These are phyloP conservation scores for Adelosebastes latens DNA, from an alignment of 2,797 vertebrate genomes.

Conservation along the genomic window DNA sequence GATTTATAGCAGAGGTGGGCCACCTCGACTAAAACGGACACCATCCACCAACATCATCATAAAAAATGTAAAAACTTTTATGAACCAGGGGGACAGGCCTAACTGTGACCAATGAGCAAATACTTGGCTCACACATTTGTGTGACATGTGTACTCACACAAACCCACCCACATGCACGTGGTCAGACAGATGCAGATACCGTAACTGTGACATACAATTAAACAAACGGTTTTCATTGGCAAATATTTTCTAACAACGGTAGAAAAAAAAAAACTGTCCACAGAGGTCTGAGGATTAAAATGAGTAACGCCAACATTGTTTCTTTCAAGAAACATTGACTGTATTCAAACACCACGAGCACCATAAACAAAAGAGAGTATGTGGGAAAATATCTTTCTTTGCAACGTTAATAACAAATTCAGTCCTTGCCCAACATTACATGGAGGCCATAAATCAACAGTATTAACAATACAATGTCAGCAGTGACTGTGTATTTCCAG, in stretches of 20 bases:
- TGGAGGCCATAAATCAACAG: neutral
- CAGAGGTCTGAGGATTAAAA: neutral
- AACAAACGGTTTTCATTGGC: neutral
- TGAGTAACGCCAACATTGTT: neutral
- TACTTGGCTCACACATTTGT: neutral
- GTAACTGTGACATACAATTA: neutral
- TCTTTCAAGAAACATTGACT: neutral
- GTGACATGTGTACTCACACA: neutral
- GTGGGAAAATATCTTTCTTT: neutral
- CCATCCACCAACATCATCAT: neutral
- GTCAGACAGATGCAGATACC: neutral
- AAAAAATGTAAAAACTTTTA: neutral
- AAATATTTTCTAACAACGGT: neutral
- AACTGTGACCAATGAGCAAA: neutral
- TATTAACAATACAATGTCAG: neutral
- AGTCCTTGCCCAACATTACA: neutral
- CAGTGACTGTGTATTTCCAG: neutral
- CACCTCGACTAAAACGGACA: neutral
- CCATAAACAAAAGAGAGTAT: neutral
- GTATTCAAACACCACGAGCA: neutral
- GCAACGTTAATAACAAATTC: neutral
- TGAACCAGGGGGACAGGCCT: too few relatives aligned
- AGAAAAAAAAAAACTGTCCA: neutral
- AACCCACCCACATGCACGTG: neutral
- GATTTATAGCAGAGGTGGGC: neutral